Conservation (phyloP, 1,140 invertebrate species). For the Frieseomelitta varia region DNA sequence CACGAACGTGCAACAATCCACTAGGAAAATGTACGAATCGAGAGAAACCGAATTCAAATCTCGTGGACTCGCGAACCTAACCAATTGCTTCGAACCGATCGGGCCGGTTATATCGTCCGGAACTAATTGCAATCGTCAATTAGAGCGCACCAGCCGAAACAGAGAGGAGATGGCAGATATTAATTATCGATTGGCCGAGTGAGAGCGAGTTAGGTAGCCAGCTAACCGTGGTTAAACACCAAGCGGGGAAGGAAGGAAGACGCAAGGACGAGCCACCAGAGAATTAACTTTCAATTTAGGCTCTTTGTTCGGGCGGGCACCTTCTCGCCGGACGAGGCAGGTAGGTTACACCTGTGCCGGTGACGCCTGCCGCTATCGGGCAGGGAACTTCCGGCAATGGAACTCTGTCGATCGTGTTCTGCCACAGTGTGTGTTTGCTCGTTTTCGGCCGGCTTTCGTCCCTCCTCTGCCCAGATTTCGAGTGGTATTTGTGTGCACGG, state of each 20-base stretch:
- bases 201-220: conserved; percentile 44
- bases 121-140: conserved; percentile 80
- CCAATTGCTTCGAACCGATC: conserved; percentile 53
- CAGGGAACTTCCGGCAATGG: conserved; percentile 54
- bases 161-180: conserved; percentile 67
- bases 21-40: neutral
- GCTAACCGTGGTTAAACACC: conserved; percentile 26
- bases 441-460: conserved; percentile 20
- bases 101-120: conserved; percentile 71
- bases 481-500: neutral
- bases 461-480: neutral
- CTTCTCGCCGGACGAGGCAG: conserved; percentile 40
- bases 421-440: conserved; percentile 41
- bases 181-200: conserved; percentile 76
- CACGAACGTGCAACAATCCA: neutral
- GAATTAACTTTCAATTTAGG: conserved; percentile 68
- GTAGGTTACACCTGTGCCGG: conserved; percentile 58
- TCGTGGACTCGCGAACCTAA: conserved; percentile 4
- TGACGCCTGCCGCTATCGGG: conserved; percentile 44
- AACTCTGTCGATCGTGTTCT: conserved; percentile 40
- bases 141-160: conserved; percentile 72
- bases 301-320: conserved; percentile 41
- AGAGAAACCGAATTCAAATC: neutral
- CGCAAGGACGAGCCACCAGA: conserved; percentile 42
- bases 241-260: conserved; percentile 23